These are phyloP conservation scores for Muscicapa comitata DNA, from an alignment of 2,797 vertebrate species.

Conservation along the genomic window DNA sequence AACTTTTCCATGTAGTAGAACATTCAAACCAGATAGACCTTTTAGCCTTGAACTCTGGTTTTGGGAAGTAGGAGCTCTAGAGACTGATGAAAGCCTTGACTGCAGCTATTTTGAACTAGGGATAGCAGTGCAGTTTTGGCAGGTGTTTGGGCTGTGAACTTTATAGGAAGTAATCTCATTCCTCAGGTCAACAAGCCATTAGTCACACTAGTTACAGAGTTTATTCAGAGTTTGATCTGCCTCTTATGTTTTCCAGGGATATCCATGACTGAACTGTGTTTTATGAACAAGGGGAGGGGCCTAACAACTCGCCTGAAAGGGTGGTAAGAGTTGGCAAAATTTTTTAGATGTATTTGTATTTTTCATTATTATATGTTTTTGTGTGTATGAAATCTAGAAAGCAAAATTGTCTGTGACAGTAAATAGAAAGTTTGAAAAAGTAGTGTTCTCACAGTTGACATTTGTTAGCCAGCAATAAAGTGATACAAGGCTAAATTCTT, in stretches of 20 bases:
- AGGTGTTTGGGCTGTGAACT: not conserved
- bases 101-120: not conserved
- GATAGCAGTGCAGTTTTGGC: not conserved
- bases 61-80: not conserved
- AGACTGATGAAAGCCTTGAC: not conserved
- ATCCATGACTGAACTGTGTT: not conserved
- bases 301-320: not conserved
- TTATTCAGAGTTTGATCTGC: not conserved
- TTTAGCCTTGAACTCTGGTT: not conserved
- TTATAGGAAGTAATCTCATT: not conserved
- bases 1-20: not conserved
- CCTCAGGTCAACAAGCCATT: not conserved
- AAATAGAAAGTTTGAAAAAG: not conserved
- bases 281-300: not conserved
- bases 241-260: slow-evolving; percentile 22
- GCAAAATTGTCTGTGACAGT: not conserved
- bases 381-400: not conserved
- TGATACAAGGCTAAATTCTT: not conserved
- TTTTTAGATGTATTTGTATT: not conserved
- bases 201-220: not conserved
- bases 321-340: slow-evolving; percentile 30
- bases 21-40: not conserved
- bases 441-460: not conserved
- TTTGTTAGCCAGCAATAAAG: not conserved
- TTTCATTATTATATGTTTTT: not conserved